Evolutionary conservation across 2,113 vertebrate species (phyloP).

Genomic region (Microtus pennsylvanicus): DNA sequence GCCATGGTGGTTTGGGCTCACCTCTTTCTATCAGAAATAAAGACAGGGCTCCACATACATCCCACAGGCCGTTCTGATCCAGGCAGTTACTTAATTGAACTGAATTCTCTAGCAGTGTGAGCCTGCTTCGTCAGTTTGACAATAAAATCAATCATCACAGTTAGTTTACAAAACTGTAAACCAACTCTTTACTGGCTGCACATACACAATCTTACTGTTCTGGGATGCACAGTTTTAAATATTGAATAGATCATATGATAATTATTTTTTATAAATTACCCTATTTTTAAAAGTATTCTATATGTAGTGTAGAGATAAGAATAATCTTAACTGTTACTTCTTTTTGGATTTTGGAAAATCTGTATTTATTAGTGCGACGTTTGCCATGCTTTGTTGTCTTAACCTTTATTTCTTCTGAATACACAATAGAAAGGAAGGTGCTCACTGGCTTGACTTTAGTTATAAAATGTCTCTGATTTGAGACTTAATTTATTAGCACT

Average conservation of each 20-base stretch:
- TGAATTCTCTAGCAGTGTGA: not conserved
- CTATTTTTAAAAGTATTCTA: constrained; percentile 27
- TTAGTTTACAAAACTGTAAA: not conserved
- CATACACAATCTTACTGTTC: not conserved
- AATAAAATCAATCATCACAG: not conserved
- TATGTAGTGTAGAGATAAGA: not conserved
- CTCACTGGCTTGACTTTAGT: constrained; percentile 1
- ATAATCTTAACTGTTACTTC: constrained; percentile 21
- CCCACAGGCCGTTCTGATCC: not conserved
- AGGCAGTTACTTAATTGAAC: not conserved
- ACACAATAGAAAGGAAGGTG: constrained; percentile 42
- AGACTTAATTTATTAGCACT: not conserved
- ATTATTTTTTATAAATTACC: constrained; percentile 24
- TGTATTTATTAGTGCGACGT: constrained; percentile 20
- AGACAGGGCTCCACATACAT: not conserved
- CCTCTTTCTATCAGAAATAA: too few species aligned
- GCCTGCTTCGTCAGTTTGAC: not conserved
- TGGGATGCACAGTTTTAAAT: not conserved
- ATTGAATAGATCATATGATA: not conserved
- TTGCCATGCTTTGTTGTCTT: constrained; percentile 38
- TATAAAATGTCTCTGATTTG: constrained; percentile 35
- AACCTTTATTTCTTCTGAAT: constrained; percentile 41
- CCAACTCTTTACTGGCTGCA: not conserved
- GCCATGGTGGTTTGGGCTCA: too few species aligned
- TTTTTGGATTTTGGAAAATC: not conserved